Conservation (phyloP, 1,140 invertebrate species). For the Hyphantria cunea region DNA sequence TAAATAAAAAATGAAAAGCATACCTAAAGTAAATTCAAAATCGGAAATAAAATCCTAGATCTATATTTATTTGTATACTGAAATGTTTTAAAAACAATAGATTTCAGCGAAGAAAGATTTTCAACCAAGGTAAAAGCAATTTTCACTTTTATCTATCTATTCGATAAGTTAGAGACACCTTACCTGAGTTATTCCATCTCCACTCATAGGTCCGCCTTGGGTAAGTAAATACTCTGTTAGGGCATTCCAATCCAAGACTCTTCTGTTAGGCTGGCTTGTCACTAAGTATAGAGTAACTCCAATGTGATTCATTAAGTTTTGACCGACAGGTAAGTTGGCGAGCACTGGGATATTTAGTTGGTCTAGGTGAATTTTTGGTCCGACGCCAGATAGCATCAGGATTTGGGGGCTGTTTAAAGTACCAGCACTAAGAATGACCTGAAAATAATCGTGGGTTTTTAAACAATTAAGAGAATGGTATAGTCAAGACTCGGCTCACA, state of each 20-base stretch:
- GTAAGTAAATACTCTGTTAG: conserved; percentile 82
- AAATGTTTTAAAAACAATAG: no score
- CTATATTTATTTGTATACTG: no score
- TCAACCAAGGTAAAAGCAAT: no score
- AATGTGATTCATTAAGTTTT: conserved; percentile 87
- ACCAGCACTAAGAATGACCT: conserved; percentile 86
- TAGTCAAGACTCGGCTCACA: no score
- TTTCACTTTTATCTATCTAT: no score
- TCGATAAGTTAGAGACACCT: no score
- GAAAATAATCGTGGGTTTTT: neutral
- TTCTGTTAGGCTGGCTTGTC: conserved; percentile 75
- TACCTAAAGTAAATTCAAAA: no score
- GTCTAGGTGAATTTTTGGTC: conserved; percentile 81
- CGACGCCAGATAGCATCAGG: conserved; percentile 86
- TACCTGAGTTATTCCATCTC: conserved; percentile 82
- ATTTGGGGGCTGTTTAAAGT: conserved; percentile 84
- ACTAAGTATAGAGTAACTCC: conserved; percentile 81
- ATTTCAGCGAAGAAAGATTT: no score
- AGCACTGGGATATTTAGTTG: conserved; percentile 83
- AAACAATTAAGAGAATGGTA: no score
- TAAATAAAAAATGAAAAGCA: no score
- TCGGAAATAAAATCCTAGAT: no score
- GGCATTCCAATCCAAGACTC: conserved; percentile 82
- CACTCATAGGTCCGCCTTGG: conserved; percentile 82
- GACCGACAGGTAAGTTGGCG: conserved; percentile 86